These are phyloP conservation scores for Dromius quadrimaculatus DNA, from an alignment of 2,888 invertebrate species.

Conservation along the genomic window DNA sequence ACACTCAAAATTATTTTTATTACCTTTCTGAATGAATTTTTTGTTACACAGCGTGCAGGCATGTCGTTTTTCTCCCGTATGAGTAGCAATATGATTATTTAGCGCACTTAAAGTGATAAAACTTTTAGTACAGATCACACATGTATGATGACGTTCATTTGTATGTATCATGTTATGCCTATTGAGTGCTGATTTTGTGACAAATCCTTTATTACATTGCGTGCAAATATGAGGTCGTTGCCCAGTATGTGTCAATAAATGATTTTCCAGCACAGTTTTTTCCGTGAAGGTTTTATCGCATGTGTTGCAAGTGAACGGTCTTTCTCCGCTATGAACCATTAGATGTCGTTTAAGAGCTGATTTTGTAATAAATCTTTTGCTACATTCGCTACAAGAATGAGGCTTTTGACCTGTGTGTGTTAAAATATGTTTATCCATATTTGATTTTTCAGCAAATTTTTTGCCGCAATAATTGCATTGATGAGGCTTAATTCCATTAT, in stretches of 20 bases:
- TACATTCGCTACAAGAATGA: conserved; percentile 11
- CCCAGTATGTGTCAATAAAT: conserved; percentile 32
- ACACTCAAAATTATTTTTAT: too few species aligned
- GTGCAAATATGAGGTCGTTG: conserved; percentile 20
- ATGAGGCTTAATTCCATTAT: conserved; percentile 21
- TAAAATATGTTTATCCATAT: conserved; percentile 34
- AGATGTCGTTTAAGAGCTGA: conserved; percentile 9
- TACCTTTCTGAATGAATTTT: conserved; percentile 39
- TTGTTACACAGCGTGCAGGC: conserved; percentile 19
- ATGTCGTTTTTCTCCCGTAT: conserved; percentile 23
- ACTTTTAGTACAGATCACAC: conserved; percentile 3
- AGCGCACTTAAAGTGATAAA: conserved; percentile 25
- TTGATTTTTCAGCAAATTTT: conserved; percentile 31
- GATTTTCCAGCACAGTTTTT: conserved; percentile 30
- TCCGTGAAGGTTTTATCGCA: conserved; percentile 20
- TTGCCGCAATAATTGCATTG: conserved; percentile 21
- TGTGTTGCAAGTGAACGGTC: conserved; percentile 7
- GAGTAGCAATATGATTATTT: conserved; percentile 23
- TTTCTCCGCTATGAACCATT: conserved; percentile 14
- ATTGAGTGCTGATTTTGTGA: conserved; percentile 18
- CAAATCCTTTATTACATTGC: conserved; percentile 20
- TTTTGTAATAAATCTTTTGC: conserved; percentile 39
- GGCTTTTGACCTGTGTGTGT: conserved; percentile 17
- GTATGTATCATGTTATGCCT: conserved; percentile 25
- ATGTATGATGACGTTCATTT: conserved; percentile 8